Evolutionary conservation across 2,113 vertebrate species (phyloP), one percentile per base, ranked within the genome.

Genomic region (Larimichthys polyactis): DNA sequence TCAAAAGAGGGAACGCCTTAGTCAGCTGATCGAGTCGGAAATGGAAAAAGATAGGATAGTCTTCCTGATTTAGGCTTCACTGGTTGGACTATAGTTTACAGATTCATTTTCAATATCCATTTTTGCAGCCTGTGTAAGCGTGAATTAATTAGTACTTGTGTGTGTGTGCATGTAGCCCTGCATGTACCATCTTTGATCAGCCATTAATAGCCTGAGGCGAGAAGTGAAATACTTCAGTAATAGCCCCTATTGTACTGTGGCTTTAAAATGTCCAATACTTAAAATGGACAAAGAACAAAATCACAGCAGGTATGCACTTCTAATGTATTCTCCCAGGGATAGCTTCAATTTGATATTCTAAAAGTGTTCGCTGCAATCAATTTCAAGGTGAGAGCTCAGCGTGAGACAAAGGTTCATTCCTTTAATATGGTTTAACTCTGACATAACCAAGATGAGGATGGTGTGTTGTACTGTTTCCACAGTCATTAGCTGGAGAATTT

Each of bases 351-450:
- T 84, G 40, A 66, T 60, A 71, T 78, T 87, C 66, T 49, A 12
- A 80, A 79, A 64, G 52, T 24, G 17, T 16, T 78, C 57, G 24
- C 58, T 71, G 48, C 24, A 78, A 80, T 79, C 65, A 75, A 64
- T 89, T 82, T 85, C 79, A 77, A 81, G 71, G 80, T 48, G 62
- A 80, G 70, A 57, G 24, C 87, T 69, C 78, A 76, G 87, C 5
- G 0, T 78, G 87, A 78, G 60, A 46, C 72, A 75, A 78, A 76
- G 16, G 49, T 68, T 60, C 49, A 55, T 24, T 79, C n/a, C 68
- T 76, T 85, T 73, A 48, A 75, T 32, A 29, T 20, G 80, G 5
- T 75, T 84, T 75, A 64, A 70, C 68, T 64, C 14, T 51, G 46
- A 84, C n/a, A 70, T 32, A 67, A 58, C 59, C 7, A 6, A 71